Evolutionary conservation across 37 sponge, comb jelly and placozoan species (phyloP), one percentile per base, ranked within the genome.

Genomic region (Agelas oroides): DNA sequence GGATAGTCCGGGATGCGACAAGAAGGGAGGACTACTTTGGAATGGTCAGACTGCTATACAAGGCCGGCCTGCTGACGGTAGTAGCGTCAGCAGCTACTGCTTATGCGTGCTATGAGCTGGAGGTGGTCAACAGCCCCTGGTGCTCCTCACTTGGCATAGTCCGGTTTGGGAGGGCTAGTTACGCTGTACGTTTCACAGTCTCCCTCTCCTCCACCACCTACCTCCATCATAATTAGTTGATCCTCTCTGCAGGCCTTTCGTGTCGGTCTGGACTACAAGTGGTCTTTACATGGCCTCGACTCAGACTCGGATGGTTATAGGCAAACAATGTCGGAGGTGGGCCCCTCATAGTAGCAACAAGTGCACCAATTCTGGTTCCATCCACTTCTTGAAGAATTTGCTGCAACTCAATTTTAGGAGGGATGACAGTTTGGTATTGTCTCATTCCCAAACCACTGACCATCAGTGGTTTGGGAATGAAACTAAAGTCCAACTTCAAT

Each of bases 121-220:
- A 75, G 20, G 59, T 58, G 53, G n/a, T 61, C 21, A 56, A 86
- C 28, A 81, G 54, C 46, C 66, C 76, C 0, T 71, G 77, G 77
- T 85, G 81, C 78, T 89, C 90, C 21, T 86, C 94, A 8, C 67
- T 86, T 27, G 77, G 82, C 52, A 24, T 81, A 11, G 87, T 95
- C 15, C 36, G 95, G 13, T 95, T 95, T 83, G 92, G 95, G 8
- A 91, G 95, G 77, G 92, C 92, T 6, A 80, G 90, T 28, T 37
- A 37, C 56, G 95, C 92, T n/a, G 92, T 95, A 38, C 73, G 87
- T 75, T 41, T 0, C 16, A 14, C 16, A 35, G 18, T n/a, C 24
- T 53, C 32, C 34, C 8, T 37, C 52, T n/a, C 24, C 23, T 5
- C 38, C 34, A 24, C 13, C 66, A 59, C 53, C n/a, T 78, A 2